These are phyloP conservation scores for Tiaroga cobitis DNA, from an alignment of 2,797 vertebrate genomes.

Conservation along the genomic window DNA sequence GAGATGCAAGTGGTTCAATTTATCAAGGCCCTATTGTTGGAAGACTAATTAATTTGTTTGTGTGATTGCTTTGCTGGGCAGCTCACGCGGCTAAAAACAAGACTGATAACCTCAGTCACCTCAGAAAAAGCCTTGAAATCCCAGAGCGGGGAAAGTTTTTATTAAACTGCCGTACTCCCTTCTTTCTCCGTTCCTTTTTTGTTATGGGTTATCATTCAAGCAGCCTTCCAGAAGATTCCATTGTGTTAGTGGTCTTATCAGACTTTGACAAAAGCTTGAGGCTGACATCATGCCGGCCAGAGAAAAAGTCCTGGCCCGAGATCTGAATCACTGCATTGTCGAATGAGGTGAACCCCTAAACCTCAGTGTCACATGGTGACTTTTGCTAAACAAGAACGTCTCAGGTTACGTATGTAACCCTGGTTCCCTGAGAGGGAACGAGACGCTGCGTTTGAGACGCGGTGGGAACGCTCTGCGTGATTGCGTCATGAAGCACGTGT, in stretches of 20 bases:
- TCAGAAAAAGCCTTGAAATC: constrained; percentile 57
- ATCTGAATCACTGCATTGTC: constrained; percentile 46
- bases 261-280: constrained; percentile 43
- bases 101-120: constrained; percentile 62
- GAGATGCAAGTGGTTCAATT: constrained; percentile 75
- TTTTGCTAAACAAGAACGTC: constrained; percentile 38
- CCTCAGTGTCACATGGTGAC: constrained; percentile 19
- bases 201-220: constrained; percentile 54
- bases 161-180: constrained; percentile 52
- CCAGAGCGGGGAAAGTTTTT: constrained; percentile 55
- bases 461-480: too few species aligned
- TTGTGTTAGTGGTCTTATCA: constrained; percentile 58
- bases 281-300: constrained; percentile 18
- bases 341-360: constrained; percentile 39
- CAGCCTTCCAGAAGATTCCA: constrained; percentile 48
- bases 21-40: constrained; percentile 76
- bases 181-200: constrained; percentile 57
- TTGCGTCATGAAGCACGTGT: too few species aligned
- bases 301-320: constrained; percentile 36
- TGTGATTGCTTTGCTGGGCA: constrained; percentile 78
- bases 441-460: too few species aligned
- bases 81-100: constrained; percentile 58
- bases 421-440: too few species aligned
- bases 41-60: constrained; percentile 85
- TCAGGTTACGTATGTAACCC: too few species aligned